These are phyloP conservation scores for Thunnus thynnus DNA, from an alignment of 2,113 vertebrate species.

Conservation along the genomic window DNA sequence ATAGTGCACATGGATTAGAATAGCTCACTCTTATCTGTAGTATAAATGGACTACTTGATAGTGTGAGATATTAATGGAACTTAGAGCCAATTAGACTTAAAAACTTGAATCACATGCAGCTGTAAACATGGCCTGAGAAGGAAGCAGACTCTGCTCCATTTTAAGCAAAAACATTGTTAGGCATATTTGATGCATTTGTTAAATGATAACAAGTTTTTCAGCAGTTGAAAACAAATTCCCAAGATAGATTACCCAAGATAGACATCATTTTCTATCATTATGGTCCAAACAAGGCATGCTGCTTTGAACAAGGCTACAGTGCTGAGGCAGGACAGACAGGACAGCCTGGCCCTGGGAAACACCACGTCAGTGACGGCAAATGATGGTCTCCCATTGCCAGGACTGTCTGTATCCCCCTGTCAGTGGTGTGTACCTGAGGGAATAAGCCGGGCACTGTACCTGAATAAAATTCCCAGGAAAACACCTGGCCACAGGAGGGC, in stretches of 20 bases:
- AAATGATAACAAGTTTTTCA: not conserved
- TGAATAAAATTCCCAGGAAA: constrained; percentile 90
- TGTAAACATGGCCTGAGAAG: not conserved
- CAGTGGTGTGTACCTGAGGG: constrained; percentile 76
- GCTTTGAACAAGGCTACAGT: constrained; percentile 56
- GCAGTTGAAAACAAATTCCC: constrained; percentile 8
- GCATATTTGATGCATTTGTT: not conserved
- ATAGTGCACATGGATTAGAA: constrained; percentile 29
- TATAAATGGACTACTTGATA: constrained; percentile 22
- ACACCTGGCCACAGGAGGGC: constrained; percentile 90
- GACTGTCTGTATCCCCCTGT: constrained; percentile 55
- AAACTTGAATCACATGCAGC: constrained; percentile 57
- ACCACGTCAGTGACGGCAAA: constrained; percentile 8
- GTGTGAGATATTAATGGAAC: constrained; percentile 29
- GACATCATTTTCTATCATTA: constrained; percentile 15
- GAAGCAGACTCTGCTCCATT: not conserved
- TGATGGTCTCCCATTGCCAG: constrained; percentile 66
- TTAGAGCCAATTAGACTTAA: constrained; percentile 1
- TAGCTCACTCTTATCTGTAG: constrained; percentile 20
- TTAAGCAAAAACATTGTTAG: constrained; percentile 1
- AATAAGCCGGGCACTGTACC: constrained; percentile 84
- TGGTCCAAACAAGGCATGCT: constrained; percentile 65
- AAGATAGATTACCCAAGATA: constrained; percentile 8
- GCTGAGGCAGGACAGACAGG: constrained; percentile 67
- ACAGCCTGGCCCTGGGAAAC: constrained; percentile 73